Conservation (phyloP, 2,888 invertebrate species). For the Tipula helvola region DNA sequence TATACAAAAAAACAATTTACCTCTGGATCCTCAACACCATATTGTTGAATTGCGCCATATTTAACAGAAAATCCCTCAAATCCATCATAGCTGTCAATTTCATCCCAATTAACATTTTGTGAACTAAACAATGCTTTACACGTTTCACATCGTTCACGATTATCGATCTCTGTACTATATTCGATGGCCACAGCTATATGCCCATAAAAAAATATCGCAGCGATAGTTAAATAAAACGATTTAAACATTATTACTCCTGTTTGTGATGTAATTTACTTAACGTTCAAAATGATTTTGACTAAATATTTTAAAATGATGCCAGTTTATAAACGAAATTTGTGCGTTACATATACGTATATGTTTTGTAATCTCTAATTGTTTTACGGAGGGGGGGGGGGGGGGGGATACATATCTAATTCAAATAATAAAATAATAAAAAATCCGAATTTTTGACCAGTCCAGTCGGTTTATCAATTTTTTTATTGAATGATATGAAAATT, state of each 20-base stretch:
- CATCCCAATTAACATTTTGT: not conserved
- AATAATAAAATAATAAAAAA: too few species aligned
- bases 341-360: too few species aligned
- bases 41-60: not conserved
- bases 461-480: too few species aligned
- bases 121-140: not conserved
- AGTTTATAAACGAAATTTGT: not conserved
- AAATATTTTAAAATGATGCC: not conserved
- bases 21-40: not conserved
- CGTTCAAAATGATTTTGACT: not conserved
- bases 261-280: not conserved
- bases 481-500: too few species aligned
- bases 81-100: not conserved
- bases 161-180: not conserved
- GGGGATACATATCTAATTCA: too few species aligned
- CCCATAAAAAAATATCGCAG: not conserved
- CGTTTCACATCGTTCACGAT: not conserved
- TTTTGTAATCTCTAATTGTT: too few species aligned
- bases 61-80: not conserved
- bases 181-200: not conserved
- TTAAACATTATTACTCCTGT: not conserved
- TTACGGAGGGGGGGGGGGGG: too few species aligned
- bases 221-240: not conserved
- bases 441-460: too few species aligned
- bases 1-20: not conserved